Percentiles rank a stretch among this genome's conserved stretches.
phyloP scores from a whole-genome alignment of 2,888 invertebrate genomes.

The Agrotis clavis region DNA sequence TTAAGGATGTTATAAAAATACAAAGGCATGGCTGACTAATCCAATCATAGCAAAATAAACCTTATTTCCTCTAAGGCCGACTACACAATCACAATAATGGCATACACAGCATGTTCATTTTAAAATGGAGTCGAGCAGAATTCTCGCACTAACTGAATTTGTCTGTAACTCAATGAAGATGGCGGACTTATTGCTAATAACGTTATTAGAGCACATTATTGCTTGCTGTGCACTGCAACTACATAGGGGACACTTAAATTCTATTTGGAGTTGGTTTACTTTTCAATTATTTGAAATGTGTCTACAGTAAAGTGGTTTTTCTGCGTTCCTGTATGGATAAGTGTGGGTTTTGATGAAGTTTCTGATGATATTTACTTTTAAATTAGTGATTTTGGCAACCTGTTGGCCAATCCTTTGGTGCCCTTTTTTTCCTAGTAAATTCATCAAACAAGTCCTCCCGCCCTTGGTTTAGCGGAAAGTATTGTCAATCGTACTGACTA shows the following conservation, averaged over 20 bases:
- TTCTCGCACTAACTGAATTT: constrained; percentile 48
- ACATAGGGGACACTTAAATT: constrained; percentile 31
- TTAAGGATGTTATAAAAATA: too few relatives aligned
- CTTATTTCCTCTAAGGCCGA: not conserved
- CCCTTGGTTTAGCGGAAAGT: too few relatives aligned
- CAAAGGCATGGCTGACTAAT: too few relatives aligned
- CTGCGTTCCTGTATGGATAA: not conserved
- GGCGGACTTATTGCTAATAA: constrained; percentile 47
- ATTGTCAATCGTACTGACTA: too few relatives aligned
- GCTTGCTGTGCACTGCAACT: constrained; percentile 30
- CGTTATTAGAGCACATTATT: constrained; percentile 36
- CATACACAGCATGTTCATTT: constrained; percentile 8
- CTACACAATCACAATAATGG: not conserved
- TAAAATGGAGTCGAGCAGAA: constrained; percentile 20
- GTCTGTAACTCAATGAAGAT: constrained; percentile 44
- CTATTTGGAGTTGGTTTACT: constrained; percentile 23
- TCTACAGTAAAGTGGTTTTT: not conserved
- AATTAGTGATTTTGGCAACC: not conserved
- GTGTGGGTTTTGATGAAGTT: not conserved
- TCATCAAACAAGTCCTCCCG: too few relatives aligned
- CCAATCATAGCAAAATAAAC: not conserved
- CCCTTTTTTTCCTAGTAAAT: too few relatives aligned
- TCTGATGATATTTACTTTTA: not conserved
- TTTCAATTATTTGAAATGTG: constrained; percentile 6
- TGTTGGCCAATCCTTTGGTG: not conserved